Base-by-base conservation (phyloP, 2,113 vertebrate species). In the Onychostoma macrolepis region DNA sequence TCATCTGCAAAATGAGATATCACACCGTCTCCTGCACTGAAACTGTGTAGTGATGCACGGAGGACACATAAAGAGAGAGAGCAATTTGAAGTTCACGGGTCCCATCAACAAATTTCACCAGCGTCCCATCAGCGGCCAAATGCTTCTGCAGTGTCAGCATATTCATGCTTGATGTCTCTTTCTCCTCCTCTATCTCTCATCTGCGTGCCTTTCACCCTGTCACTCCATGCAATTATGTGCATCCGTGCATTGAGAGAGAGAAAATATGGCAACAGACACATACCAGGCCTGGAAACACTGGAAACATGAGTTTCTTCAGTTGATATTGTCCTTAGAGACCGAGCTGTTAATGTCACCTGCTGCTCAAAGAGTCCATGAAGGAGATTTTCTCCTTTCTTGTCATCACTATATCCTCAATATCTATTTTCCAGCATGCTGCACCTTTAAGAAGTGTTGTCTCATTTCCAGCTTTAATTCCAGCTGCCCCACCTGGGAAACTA, bases 101-200 rank as follows among this genome's bases (percentile, higher is more conserved):
- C 72, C 71, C 69, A 84, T 71, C 84, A 78, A 48, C 50, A 85
- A 79, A 77, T 84, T 48, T 53, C 12, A 45, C 53, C 65, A 80
- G 58, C 48, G 76, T 80, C 87, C 87, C 83, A 82, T 90, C 86
- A 76, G 48, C 33, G 71, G 84, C 48, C 61, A 69, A 80, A 36
- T 19, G 65, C 48, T 48, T 71, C 26, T 85, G 86, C 89, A 19
- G 61, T 77, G 82, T 91, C 90, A 89, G 89, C 88, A 84, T 61
- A 84, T 89, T 87, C 76, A 84, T 69, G 58, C 56, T 56, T 69
- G 85, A 85, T 88, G 72, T 88, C 77, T 84, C 65, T 80, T 88
- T 84, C 83, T 77, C 74, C 38, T 33, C 61, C 36, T 19, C 58
- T 45, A 17, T 63, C 71, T 56, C 53, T n/a, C 84, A 56, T 88